Evolutionary conservation across 2,888 invertebrate genomes (phyloP).

Genomic region (Sphecodes monilicornis): DNA sequence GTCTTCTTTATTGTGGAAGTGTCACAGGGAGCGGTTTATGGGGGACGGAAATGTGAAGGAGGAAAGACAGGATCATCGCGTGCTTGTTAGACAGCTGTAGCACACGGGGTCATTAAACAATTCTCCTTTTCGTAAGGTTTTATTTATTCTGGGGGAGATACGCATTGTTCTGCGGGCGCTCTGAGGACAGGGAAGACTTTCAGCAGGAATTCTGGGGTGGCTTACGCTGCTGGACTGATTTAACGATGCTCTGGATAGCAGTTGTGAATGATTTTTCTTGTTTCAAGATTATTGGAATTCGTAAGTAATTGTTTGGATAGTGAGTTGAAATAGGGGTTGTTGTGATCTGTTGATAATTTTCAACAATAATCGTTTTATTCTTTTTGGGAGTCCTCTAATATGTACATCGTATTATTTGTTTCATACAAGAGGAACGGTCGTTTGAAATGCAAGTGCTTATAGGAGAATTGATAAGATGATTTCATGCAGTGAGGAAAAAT

Average conservation of each 20-base stretch:
- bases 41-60: slow-evolving; percentile 24
- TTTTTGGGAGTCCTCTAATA: no score
- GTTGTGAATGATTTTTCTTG: neutral
- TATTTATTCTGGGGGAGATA: slow-evolving; percentile 6
- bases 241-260: neutral
- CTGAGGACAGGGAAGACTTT: neutral
- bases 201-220: neutral
- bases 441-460: no score
- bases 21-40: neutral
- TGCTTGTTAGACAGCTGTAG: slow-evolving; percentile 31
- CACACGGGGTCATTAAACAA: slow-evolving; percentile 1
- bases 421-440: no score
- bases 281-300: neutral
- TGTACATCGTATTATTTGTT: no score
- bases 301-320: neutral
- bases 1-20: neutral
- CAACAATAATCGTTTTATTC: no score
- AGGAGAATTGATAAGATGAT: no score
- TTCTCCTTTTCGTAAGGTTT: slow-evolving; percentile 15
- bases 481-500: no score
- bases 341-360: no score
- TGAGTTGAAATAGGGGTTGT: no score
- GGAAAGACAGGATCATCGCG: slow-evolving; percentile 22
- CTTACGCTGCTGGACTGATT: neutral
- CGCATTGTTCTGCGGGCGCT: neutral